phyloP scores from a whole-genome alignment of 2,797 vertebrate genomes.

The Arvicola amphibius region DNA sequence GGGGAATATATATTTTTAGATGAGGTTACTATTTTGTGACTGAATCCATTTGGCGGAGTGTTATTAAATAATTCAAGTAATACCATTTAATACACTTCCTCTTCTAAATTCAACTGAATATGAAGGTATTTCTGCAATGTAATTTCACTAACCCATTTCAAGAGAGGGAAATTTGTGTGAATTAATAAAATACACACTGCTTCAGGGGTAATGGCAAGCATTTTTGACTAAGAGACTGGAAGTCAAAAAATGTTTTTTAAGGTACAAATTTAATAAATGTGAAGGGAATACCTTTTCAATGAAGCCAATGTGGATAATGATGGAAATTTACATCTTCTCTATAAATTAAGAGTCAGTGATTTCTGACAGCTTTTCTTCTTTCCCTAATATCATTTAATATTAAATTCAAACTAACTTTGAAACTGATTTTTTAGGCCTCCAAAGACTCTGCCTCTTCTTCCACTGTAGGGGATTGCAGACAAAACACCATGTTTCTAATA shows the following conservation, averaged over 20 bases:
- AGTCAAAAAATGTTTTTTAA: constrained; percentile 61
- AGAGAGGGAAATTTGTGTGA: constrained; percentile 53
- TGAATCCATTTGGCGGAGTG: neutral
- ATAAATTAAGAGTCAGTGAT: constrained; percentile 51
- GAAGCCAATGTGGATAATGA: constrained; percentile 48
- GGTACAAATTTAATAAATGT: constrained; percentile 49
- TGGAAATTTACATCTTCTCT: constrained; percentile 57
- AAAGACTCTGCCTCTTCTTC: neutral
- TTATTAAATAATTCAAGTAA: constrained; percentile 67
- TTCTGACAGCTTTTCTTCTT: constrained; percentile 40
- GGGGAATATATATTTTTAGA: neutral
- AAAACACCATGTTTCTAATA: constrained; percentile 19
- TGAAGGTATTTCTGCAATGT: constrained; percentile 39
- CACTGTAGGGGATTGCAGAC: neutral
- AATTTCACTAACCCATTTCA: constrained; percentile 64
- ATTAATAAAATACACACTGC: constrained; percentile 58
- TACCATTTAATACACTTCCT: neutral
- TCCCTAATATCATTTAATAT: constrained; percentile 53
- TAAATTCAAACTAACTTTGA: constrained; percentile 60
- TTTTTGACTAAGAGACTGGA: constrained; percentile 62
- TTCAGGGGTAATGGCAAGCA: constrained; percentile 25
- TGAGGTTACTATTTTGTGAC: constrained; percentile 36
- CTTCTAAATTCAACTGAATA: constrained; percentile 39
- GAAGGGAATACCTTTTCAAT: constrained; percentile 33
- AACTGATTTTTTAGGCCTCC: neutral